Percentiles rank a stretch among this genome's conserved stretches.
Conservation (phyloP, 2,113 vertebrate species). For the Melanostigma gelatinosum region DNA sequence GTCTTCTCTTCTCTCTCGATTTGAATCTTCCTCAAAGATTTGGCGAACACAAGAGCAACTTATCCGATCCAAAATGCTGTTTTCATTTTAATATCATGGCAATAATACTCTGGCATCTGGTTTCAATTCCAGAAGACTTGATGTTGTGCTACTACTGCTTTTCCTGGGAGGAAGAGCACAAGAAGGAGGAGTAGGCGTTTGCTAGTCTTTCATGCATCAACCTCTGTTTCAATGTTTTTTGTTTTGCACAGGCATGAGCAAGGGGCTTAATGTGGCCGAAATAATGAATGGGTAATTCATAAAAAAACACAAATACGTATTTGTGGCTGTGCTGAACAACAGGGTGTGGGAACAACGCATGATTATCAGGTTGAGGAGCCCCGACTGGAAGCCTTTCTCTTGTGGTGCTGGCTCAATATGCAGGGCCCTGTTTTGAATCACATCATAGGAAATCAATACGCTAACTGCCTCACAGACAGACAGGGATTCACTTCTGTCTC, state of each 20-base stretch:
- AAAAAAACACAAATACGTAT: slow-evolving; percentile 49
- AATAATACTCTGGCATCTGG: slow-evolving; percentile 40
- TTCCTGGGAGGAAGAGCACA: background rate
- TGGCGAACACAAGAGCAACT: background rate
- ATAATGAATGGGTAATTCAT: slow-evolving; percentile 36
- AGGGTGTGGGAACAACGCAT: slow-evolving; percentile 54
- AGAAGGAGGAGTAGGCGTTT: background rate
- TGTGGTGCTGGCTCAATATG: slow-evolving; percentile 16
- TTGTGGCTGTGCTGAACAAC: slow-evolving; percentile 50
- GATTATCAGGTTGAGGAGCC: slow-evolving; percentile 35
- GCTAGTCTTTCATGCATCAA: slow-evolving; percentile 12
- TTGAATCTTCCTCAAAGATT: background rate
- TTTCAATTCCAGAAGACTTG: slow-evolving; percentile 46
- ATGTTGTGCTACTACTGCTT: slow-evolving; percentile 8
- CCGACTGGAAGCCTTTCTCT: slow-evolving; percentile 34
- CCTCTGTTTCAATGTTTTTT: slow-evolving; percentile 29
- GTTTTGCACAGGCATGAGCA: slow-evolving; percentile 55
- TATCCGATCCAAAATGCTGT: slow-evolving; percentile 6
- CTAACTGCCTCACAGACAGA: slow-evolving; percentile 11
- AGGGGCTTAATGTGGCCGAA: slow-evolving; percentile 38
- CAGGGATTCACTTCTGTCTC: slow-evolving; percentile 9
- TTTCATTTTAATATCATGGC: slow-evolving; percentile 43
- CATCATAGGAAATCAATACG: slow-evolving; percentile 65
- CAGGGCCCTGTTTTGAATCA: slow-evolving; percentile 49
- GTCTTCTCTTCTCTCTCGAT: background rate